Evolutionary conservation across 2,888 invertebrate genomes (phyloP).

Genomic region (Lagria hirta): DNA sequence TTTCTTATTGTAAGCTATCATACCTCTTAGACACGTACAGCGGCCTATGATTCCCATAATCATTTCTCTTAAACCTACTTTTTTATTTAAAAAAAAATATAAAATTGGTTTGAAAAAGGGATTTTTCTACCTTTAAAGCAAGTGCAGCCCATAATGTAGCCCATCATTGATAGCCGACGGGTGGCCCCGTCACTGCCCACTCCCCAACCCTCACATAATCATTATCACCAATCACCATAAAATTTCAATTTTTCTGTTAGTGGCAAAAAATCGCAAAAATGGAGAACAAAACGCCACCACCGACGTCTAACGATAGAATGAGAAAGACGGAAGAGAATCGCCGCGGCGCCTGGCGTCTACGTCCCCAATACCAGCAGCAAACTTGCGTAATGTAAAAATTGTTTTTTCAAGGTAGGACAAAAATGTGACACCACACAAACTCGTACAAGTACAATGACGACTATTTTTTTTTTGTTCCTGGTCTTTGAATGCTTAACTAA

Average conservation of each 20-base stretch:
- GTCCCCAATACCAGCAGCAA: constrained; percentile 22
- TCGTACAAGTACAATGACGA: too few species aligned
- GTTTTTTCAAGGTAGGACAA: constrained; percentile 21
- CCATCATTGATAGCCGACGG: constrained; percentile 74
- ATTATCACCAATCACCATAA: constrained; percentile 8
- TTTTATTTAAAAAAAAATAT: neutral
- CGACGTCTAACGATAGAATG: constrained; percentile 31
- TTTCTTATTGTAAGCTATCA: too few species aligned
- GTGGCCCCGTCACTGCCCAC: constrained; percentile 52
- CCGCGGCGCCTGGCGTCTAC: constrained; percentile 29
- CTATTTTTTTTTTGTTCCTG: too few species aligned
- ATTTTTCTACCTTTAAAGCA: constrained; percentile 78
- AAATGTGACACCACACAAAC: constrained; percentile 10
- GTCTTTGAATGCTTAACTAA: too few species aligned
- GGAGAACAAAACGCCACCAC: constrained; percentile 14
- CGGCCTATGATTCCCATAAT: too few species aligned
- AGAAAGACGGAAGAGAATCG: constrained; percentile 20
- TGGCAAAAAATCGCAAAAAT: constrained; percentile 8
- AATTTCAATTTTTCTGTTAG: too few species aligned
- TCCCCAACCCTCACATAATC: constrained; percentile 40
- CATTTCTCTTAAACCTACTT: neutral
- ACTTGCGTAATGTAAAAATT: constrained; percentile 22
- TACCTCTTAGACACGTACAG: neutral
- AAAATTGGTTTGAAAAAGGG: neutral
- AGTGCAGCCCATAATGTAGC: constrained; percentile 92